Conservation (phyloP, 2,113 vertebrate genomes). For the Antigone vipio region DNA sequence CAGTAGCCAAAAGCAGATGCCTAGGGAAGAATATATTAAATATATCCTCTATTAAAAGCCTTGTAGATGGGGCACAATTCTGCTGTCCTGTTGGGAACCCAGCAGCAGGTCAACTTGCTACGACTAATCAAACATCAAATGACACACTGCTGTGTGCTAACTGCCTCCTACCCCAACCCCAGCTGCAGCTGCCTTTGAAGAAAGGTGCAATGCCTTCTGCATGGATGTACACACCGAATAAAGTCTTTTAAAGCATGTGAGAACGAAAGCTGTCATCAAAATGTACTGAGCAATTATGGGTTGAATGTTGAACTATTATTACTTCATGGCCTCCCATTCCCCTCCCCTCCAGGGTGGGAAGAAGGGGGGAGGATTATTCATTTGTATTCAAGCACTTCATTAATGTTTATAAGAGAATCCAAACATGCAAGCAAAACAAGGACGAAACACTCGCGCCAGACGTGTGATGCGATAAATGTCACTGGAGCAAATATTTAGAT, state of each 20-base stretch:
- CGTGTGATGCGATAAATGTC: constrained; percentile 47
- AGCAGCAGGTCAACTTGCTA: background rate
- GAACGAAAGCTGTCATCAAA: constrained; percentile 43
- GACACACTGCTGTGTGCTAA: background rate
- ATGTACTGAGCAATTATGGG: constrained; percentile 25
- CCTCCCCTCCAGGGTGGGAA: constrained; percentile 32
- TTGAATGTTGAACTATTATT: constrained; percentile 60
- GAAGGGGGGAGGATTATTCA: constrained; percentile 30
- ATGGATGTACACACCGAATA: background rate
- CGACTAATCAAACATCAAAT: background rate
- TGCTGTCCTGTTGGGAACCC: background rate
- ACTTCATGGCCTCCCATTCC: constrained; percentile 27
- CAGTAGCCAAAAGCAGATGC: background rate
- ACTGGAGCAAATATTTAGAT: constrained; percentile 55
- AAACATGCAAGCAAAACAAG: constrained; percentile 63
- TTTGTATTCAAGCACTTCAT: constrained; percentile 66
- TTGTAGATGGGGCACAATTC: background rate
- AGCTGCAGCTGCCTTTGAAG: constrained; percentile 47
- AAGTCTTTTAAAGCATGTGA: constrained; percentile 50
- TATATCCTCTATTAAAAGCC: background rate
- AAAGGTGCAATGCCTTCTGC: constrained; percentile 26
- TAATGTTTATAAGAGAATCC: constrained; percentile 61
- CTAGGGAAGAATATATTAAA: background rate
- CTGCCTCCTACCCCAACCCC: background rate
- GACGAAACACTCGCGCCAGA: constrained; percentile 2